These are phyloP conservation scores for Marasmarcha lunaedactyla DNA, from an alignment of 2,888 invertebrate species.

Conservation along the genomic window DNA sequence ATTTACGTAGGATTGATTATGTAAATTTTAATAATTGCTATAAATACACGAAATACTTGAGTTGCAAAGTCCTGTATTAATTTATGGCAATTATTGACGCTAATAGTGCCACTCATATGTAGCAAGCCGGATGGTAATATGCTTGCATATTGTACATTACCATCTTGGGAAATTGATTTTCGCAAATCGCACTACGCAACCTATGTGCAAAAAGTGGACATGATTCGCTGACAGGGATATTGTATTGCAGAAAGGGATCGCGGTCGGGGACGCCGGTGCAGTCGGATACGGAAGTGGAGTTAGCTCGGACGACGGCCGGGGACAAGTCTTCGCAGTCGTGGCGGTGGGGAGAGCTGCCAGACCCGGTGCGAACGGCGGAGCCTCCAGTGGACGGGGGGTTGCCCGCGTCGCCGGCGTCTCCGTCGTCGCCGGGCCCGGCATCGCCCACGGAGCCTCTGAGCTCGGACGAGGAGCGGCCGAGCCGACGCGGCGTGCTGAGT, in stretches of 20 bases:
- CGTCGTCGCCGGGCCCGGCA: conserved; percentile 35
- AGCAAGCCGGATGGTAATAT: no score
- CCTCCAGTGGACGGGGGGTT: conserved; percentile 23
- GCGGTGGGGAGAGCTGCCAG: conserved; percentile 92
- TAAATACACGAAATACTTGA: no score
- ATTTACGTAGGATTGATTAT: no score
- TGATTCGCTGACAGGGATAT: no score
- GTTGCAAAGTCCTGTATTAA: no score
- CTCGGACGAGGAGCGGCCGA: conserved; percentile 61
- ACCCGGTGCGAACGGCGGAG: conserved; percentile 42
- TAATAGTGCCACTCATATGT: no score
- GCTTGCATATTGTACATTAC: no score
- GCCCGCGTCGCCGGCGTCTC: conserved; percentile 25
- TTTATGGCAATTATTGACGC: no score
- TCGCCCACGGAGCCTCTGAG: conserved; percentile 53
- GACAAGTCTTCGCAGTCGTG: conserved; percentile 78
- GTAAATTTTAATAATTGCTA: no score
- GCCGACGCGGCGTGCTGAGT: conserved; percentile 80
- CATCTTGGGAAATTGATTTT: no score
- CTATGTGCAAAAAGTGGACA: no score
- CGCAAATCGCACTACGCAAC: no score
- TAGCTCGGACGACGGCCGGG: conserved; percentile 54
- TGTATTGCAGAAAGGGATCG: conserved; percentile 49
- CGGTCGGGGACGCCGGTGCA: conserved; percentile 88
- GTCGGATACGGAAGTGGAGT: conserved; percentile 95